Evolutionary conservation across 2,113 vertebrate species (phyloP).

Genomic region (Cephalopholis sonnerati): DNA sequence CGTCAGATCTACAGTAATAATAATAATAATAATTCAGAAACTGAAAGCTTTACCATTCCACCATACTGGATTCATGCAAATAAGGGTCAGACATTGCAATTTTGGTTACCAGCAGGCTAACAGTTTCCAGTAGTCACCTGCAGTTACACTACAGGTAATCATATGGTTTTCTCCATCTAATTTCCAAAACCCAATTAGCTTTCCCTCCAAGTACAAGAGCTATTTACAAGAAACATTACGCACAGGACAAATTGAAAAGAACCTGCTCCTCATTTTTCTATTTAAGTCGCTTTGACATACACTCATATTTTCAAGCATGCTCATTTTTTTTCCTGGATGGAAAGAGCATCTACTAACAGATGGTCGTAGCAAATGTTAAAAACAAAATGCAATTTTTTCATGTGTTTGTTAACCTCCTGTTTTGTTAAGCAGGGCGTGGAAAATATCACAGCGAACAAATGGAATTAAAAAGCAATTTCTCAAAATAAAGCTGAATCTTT

Average conservation of each 20-base stretch:
- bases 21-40: conserved; percentile 20
- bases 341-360: conserved; percentile 33
- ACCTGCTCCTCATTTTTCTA: conserved; percentile 42
- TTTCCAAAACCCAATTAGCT: conserved; percentile 52
- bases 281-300: conserved; percentile 38
- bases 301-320: conserved; percentile 29
- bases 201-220: conserved; percentile 34
- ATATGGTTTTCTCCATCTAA: conserved; percentile 33
- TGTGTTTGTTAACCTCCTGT: conserved; percentile 32
- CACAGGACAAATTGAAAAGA: conserved; percentile 33
- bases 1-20: neutral
- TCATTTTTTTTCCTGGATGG: conserved; percentile 22
- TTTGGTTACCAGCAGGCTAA: conserved; percentile 31
- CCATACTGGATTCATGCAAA: conserved; percentile 34
- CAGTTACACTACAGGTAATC: conserved; percentile 43
- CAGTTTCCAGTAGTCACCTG: conserved; percentile 25
- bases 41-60: neutral
- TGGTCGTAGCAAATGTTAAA: conserved; percentile 29
- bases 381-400: neutral
- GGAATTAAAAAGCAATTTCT: conserved; percentile 65
- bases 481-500: conserved; percentile 61
- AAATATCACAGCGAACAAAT: conserved; percentile 54
- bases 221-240: conserved; percentile 50
- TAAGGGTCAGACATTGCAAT: conserved; percentile 28
- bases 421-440: conserved; percentile 38